Evolutionary conservation across 2,113 vertebrate genomes (phyloP).

Genomic region (Equus quagga): DNA sequence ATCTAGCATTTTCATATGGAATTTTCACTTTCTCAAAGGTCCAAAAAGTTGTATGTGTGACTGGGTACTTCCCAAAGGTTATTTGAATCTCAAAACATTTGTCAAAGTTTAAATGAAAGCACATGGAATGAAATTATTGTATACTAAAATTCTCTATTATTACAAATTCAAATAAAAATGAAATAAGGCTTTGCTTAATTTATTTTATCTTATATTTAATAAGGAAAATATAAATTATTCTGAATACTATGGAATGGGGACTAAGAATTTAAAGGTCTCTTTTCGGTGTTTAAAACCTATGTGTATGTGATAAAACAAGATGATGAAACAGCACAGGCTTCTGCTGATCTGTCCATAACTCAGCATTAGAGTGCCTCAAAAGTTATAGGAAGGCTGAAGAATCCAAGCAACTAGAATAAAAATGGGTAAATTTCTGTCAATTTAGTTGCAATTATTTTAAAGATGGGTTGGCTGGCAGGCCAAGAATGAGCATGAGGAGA

Average conservation of each 20-base stretch:
- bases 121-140: neutral
- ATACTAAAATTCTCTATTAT: neutral
- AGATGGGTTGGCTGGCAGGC: neutral
- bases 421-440: neutral
- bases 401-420: neutral
- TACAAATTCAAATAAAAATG: constrained; percentile 4
- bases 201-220: neutral
- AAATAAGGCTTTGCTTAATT: neutral
- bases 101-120: neutral
- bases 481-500: neutral
- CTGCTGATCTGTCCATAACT: neutral
- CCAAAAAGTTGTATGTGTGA: neutral
- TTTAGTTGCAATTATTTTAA: neutral
- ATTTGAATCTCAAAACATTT: neutral
- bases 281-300: neutral
- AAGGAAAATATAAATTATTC: neutral
- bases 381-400: neutral
- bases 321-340: neutral
- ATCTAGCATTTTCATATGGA: neutral
- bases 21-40: neutral
- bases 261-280: neutral
- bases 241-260: neutral
- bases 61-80: neutral
- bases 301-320: neutral
- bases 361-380: neutral